Evolutionary conservation across 2,888 invertebrate species (phyloP).

Genomic region (Lacanobia wlatinum): DNA sequence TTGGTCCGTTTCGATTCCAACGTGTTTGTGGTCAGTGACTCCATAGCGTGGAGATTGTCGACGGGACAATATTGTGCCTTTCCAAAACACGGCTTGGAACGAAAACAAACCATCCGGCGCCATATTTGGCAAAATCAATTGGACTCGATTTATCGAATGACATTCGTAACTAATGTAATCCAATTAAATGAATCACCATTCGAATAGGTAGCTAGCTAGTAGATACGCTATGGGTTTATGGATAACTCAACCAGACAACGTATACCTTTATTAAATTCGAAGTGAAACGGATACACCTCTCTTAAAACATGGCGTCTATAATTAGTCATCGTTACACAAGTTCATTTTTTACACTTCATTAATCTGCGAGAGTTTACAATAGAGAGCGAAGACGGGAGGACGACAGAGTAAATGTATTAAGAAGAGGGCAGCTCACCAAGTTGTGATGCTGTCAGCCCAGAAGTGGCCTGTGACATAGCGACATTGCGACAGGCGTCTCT

Average conservation of each 20-base stretch:
- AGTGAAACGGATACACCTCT: constrained; percentile 8
- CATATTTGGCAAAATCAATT: constrained; percentile 25
- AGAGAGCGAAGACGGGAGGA: constrained; percentile 4
- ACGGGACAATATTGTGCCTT: constrained; percentile 3
- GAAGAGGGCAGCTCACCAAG: constrained; percentile 1
- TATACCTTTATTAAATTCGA: constrained; percentile 32
- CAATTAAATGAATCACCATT: neutral
- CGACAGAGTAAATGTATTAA: constrained; percentile 49
- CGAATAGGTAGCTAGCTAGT: neutral
- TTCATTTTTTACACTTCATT: constrained; percentile 49
- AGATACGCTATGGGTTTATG: neutral
- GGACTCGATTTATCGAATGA: constrained; percentile 18
- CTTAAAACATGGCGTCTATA: constrained; percentile 42
- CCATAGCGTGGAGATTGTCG: constrained; percentile 12
- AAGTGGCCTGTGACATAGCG: constrained; percentile 1
- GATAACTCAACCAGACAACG: neutral
- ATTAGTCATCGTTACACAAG: constrained; percentile 61
- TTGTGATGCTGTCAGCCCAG: constrained; percentile 1
- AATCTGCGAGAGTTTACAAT: constrained; percentile 28
- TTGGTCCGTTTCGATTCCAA: constrained; percentile 31
- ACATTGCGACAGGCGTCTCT: constrained; percentile 10
- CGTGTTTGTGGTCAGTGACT: constrained; percentile 44
- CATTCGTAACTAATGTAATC: constrained; percentile 5
- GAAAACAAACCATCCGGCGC: constrained; percentile 43
- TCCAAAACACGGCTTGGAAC: constrained; percentile 19